phyloP scores from a whole-genome alignment of 2,888 invertebrate species.

The Parasteatoda lunata region DNA sequence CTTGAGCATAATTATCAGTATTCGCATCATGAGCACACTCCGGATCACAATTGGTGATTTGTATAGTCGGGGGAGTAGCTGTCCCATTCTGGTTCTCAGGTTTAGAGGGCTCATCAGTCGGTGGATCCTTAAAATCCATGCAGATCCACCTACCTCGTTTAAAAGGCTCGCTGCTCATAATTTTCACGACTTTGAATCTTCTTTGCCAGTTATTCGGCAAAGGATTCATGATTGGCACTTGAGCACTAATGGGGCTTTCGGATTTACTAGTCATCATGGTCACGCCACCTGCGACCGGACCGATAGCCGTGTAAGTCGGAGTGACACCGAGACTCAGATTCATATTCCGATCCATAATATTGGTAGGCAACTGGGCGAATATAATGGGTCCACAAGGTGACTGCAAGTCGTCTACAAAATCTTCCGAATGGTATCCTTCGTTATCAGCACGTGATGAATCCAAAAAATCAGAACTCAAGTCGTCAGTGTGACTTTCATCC shows the following conservation, averaged over 20 bases:
- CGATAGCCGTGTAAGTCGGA: slow-evolving; percentile 48
- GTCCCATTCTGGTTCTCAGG: slow-evolving; percentile 12
- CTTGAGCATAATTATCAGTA: slow-evolving; percentile 50
- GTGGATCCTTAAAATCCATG: slow-evolving; percentile 89
- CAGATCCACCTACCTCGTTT: slow-evolving; percentile 94
- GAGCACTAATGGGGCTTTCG: slow-evolving; percentile 58
- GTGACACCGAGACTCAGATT: slow-evolving; percentile 52
- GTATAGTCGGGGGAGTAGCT: slow-evolving; percentile 44
- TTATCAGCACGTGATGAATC: slow-evolving; percentile 86
- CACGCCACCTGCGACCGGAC: slow-evolving; percentile 58
- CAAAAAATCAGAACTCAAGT: slow-evolving; percentile 78
- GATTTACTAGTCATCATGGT: slow-evolving; percentile 67
- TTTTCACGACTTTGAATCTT: slow-evolving; percentile 95
- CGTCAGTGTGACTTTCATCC: slow-evolving; percentile 93
- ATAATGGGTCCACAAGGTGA: slow-evolving; percentile 54
- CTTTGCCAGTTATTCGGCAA: slow-evolving; percentile 72
- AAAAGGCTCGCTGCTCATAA: slow-evolving; percentile 94
- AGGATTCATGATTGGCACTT: slow-evolving; percentile 67
- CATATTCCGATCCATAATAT: slow-evolving; percentile 46
- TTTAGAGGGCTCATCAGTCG: slow-evolving; percentile 24
- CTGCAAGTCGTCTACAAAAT: slow-evolving; percentile 66
- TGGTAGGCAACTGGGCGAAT: slow-evolving; percentile 34
- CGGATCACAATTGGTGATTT: slow-evolving; percentile 36
- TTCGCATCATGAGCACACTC: neutral
- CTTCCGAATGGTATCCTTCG: slow-evolving; percentile 73